Percentiles rank a stretch among this genome's conserved stretches.
These are phyloP conservation scores for Leptopilina syphax DNA, from an alignment of 2,888 invertebrate genomes.

Conservation along the genomic window DNA sequence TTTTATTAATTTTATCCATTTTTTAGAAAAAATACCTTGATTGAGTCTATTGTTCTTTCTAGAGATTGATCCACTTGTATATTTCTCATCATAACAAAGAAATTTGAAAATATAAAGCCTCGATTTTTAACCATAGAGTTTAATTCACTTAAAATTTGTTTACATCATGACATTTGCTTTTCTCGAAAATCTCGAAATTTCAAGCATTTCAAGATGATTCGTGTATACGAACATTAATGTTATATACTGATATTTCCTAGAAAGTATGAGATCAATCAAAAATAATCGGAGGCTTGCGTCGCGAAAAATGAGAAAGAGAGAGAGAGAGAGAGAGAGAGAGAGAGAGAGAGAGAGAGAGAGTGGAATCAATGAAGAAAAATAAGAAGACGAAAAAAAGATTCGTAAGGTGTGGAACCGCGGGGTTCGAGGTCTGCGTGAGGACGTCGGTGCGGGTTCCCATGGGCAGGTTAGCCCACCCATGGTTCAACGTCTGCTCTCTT, in stretches of 20 bases:
- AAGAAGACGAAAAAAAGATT: constrained; percentile 49
- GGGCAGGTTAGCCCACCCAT: constrained; percentile 76
- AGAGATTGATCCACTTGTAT: too few species aligned
- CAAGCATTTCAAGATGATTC: constrained; percentile 18
- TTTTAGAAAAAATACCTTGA: too few species aligned
- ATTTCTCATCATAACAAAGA: too few species aligned
- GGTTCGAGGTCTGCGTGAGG: constrained; percentile 57
- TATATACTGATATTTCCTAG: constrained; percentile 48
- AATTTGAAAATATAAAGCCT: too few species aligned
- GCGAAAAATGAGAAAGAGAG: constrained; percentile 49
- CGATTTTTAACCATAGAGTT: not conserved
- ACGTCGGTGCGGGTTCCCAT: constrained; percentile 63
- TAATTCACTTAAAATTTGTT: not conserved
- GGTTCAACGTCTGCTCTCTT: constrained; percentile 62
- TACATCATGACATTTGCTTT: constrained; percentile 22
- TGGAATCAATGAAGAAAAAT: constrained; percentile 41
- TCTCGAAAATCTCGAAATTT: not conserved
- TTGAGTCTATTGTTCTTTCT: too few species aligned
- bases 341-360: constrained; percentile 29
- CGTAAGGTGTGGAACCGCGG: constrained; percentile 58
- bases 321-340: constrained; percentile 27
- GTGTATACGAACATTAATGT: constrained; percentile 41
- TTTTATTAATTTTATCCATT: too few species aligned
- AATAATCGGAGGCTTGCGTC: constrained; percentile 48
- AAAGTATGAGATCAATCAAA: constrained; percentile 59